phyloP scores from a whole-genome alignment of 2,113 vertebrate species.

The Xenopus laevis region DNA sequence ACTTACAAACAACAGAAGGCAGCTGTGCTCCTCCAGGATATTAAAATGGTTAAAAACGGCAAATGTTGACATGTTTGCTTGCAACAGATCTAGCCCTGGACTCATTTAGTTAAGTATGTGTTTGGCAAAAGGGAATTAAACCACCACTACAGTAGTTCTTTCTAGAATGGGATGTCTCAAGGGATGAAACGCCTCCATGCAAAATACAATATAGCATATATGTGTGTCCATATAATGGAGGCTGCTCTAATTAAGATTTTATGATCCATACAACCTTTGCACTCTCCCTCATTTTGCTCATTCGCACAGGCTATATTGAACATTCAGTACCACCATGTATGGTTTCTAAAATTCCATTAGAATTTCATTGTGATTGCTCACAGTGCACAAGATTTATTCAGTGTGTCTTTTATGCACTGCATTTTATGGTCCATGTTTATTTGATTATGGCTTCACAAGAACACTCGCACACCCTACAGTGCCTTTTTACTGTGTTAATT shows the following conservation, averaged over 20 bases:
- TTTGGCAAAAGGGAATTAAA: neutral
- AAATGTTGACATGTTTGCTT: neutral
- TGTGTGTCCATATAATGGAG: neutral
- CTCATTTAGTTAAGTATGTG: neutral
- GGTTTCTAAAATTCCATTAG: neutral
- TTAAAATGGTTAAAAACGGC: constrained; percentile 1
- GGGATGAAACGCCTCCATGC: neutral
- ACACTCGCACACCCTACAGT: constrained; percentile 16
- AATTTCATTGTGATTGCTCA: constrained; percentile 24
- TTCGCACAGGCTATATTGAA: neutral
- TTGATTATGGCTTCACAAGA: constrained; percentile 27
- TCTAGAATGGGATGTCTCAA: neutral
- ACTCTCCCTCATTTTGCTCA: neutral
- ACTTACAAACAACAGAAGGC: constrained; percentile 5
- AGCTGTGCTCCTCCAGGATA: neutral
- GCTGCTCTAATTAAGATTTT: neutral
- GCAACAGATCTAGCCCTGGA: neutral
- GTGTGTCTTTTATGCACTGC: constrained; percentile 39
- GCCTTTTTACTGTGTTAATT: constrained; percentile 37
- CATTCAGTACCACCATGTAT: neutral
- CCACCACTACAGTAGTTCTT: neutral
- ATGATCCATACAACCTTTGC: neutral
- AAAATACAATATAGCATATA: neutral
- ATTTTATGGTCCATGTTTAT: constrained; percentile 40
- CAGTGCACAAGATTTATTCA: constrained; percentile 11